Evolutionary conservation across 2,888 invertebrate genomes (phyloP), one percentile per base, ranked within the genome.

Genomic region (Cantharis rustica): DNA sequence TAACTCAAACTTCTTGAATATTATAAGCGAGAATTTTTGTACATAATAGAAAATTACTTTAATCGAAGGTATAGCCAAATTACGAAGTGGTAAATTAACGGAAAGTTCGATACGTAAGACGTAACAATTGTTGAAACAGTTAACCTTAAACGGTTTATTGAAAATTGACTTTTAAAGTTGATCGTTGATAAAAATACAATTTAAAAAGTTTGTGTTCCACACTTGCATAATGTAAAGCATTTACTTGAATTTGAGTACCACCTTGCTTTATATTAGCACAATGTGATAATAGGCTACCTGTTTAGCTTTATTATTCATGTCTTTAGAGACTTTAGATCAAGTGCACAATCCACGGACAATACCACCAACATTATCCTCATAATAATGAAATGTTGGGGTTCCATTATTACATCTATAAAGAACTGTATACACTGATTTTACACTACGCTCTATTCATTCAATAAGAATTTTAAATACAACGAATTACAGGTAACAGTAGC

Each of bases 301-400:
- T 87, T 86, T 86, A 86, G 85, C 86, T 86, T 85, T 86, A 86
- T 87, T 86, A 87, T 87, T 86, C 87, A 85, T 85, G 86, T 86
- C 86, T 86, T 86, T 85, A 84, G 81, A 82, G 84, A 82, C 82
- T 83, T 79, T 82, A 84, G 86, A 87, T 86, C 86, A 86, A 87
- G 86, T 87, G 87, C 84, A 86, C 86, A 87, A 87, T 87, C 86
- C 86, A 84, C 84, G 86, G 86, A 87, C 86, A 86, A 87, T 86
- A 81, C 85, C 82, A 84, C 85, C 84, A 86, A 87, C 86, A 86
- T 87, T 87, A 87, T 87, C 86, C 86, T 84, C 82, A 86, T 85
- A 85, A 87, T 86, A 87, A 87, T 86, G 86, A 86, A 86, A 85
- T 86, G 86, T 85, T 86, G 85, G 86, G 86, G 86, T 85, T 84